Base-by-base conservation (phyloP, 2,888 invertebrate species). In the Alloscopus bannaensis region DNA sequence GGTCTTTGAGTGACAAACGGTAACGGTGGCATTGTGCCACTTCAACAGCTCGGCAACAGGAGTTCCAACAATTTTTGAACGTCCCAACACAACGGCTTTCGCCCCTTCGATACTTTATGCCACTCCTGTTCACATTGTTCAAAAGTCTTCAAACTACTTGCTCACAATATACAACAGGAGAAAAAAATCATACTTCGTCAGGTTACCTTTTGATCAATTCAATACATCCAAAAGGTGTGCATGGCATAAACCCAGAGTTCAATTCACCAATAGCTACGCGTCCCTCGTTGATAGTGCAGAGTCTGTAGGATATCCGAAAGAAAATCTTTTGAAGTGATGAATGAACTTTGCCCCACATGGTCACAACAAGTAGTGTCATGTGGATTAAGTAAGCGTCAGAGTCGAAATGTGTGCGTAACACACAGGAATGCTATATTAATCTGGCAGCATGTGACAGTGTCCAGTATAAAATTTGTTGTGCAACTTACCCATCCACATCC, bases 31-130 rank as follows among this genome's bases (percentile, higher is more conserved):
- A 88, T 99, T 91, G 86, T 96, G 93, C 98, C 98, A 99, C 88
- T 97, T 95, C 42, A 99, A 91, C 31, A 99, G 90, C 88, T 98
- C 97, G 0, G 98, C 92, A 82, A 94, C 95, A 0, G 99, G 99
- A 0, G 97, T 95, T 52, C 99, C 99, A 1, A 99, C 98, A 87
- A 99, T 99, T 89, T 98, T 97, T 88, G 98, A 98, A 85, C 99
- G 91, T 0, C 99, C 99, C 47, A 99, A 88, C 20, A 99, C 98
- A 2, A 99, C 98, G 1, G 96, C 98, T 82, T 91, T 91, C 77
- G 94, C 93, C 3, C 98, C 98, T 47, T 92, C 91, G 66, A 98
- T 93, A 84, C 91, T 86, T n/a, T 0, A 94, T 91, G 0, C 95
- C 95, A 59, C 93, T 92, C 81, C 93, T 90, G 45, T 36, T 8